Percentiles rank a stretch among this genome's conserved stretches.
Evolutionary conservation across 1,140 invertebrate genomes (phyloP).

Genomic region (Nymphalis io): DNA sequence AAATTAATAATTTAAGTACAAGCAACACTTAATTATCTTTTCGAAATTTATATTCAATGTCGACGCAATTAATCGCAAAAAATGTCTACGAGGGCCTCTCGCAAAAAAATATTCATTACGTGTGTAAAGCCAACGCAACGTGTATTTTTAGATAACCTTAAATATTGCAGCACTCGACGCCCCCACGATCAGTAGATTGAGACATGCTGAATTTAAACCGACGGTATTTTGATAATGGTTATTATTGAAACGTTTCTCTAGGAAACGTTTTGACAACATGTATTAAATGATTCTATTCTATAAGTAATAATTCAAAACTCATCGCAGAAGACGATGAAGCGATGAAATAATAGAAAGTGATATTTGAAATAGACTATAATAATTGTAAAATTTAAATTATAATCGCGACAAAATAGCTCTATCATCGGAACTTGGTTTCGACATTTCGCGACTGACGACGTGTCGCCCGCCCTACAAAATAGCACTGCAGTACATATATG

Average conservation of each 20-base stretch:
- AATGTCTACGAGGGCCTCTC: slow-evolving; percentile 15
- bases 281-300: not conserved
- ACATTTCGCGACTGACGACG: no score
- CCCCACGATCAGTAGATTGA: slow-evolving; percentile 39
- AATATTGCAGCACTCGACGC: slow-evolving; percentile 45
- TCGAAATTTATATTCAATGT: no score
- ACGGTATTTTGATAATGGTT: slow-evolving; percentile 28
- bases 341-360: no score
- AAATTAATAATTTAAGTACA: no score
- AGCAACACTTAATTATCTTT: no score
- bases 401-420: no score
- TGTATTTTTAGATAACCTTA: slow-evolving; percentile 62
- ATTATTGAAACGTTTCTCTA: slow-evolving; percentile 17
- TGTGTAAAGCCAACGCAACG: slow-evolving; percentile 40
- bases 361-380: no score
- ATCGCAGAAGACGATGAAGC: no score
- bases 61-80: slow-evolving; percentile 8
- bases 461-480: no score
- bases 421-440: no score
- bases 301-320: not conserved
- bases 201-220: slow-evolving; percentile 28
- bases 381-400: no score
- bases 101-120: slow-evolving; percentile 38
- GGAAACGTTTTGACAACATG: not conserved
- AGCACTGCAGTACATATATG: no score